Percentiles rank a stretch among this genome's conserved stretches.
Evolutionary conservation across 1,140 invertebrate genomes (phyloP).

Genomic region (Bradysia coprophila): DNA sequence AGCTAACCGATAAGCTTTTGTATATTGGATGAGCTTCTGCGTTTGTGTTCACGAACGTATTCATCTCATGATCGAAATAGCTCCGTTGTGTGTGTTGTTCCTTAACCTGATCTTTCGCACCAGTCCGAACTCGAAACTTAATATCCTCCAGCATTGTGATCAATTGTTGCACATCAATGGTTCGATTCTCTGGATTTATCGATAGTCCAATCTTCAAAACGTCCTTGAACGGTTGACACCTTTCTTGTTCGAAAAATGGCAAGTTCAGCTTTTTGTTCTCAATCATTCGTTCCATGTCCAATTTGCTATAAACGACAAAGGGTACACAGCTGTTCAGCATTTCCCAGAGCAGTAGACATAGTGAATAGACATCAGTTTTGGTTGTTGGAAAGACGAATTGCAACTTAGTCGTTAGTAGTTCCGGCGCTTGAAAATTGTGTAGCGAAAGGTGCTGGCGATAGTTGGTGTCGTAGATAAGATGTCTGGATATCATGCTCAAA

Average conservation of each 20-base stretch:
- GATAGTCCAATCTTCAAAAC: conserved; percentile 1
- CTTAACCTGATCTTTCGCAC: too few species aligned
- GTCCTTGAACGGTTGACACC: not conserved
- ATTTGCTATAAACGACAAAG: conserved; percentile 2
- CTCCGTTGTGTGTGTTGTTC: too few species aligned
- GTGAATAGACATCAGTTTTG: conserved; percentile 2
- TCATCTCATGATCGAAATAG: too few species aligned
- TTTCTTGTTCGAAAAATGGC: conserved; percentile 2
- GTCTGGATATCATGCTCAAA: not conserved
- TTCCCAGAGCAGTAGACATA: conserved; percentile 3
- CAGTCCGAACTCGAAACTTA: too few species aligned
- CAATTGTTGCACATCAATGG: not conserved
- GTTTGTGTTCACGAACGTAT: too few species aligned
- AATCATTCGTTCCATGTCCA: not conserved
- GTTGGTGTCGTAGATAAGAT: conserved; percentile 1
- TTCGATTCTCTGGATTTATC: not conserved
- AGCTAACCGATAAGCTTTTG: too few species aligned
- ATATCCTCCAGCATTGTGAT: not conserved
- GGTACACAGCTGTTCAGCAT: conserved; percentile 3
- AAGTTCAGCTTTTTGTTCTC: not conserved
- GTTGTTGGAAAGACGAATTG: conserved; percentile 2
- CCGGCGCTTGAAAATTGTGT: conserved; percentile 5
- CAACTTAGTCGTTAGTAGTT: not conserved
- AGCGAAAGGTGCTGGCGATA: conserved; percentile 1
- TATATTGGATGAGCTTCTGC: too few species aligned